A percentile compares a stretch with the other conserved stretches of the same genome.
Evolutionary conservation across 2,113 vertebrate species (phyloP).

Genomic region (Poeciliopsis retropinna): DNA sequence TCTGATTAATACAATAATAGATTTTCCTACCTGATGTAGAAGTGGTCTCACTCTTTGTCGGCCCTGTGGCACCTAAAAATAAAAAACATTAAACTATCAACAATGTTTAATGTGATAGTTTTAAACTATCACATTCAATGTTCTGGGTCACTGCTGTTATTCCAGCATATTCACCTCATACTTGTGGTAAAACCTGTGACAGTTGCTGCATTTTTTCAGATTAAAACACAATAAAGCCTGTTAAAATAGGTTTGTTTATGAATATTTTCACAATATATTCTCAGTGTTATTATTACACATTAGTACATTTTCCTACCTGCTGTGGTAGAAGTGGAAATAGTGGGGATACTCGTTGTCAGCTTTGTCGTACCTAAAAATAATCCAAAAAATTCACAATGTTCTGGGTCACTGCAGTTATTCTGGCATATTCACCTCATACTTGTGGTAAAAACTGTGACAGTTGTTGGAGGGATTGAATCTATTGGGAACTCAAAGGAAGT

Average conservation of each 20-base stretch:
- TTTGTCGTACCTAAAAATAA: background rate
- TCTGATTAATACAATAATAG: background rate
- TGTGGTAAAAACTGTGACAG: background rate
- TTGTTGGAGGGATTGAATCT: background rate
- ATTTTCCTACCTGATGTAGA: background rate
- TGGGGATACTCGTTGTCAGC: background rate
- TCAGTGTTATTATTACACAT: no score
- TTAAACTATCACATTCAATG: no score
- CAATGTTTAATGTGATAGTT: no score
- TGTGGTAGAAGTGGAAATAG: background rate
- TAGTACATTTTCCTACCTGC: background rate
- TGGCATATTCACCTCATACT: background rate
- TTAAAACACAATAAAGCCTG: no score
- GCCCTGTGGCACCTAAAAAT: background rate
- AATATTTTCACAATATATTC: no score
- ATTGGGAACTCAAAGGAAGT: background rate
- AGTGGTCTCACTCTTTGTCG: background rate
- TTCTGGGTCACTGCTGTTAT: background rate
- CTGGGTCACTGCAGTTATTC: background rate
- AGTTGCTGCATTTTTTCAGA: no score
- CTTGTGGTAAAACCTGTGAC: background rate
- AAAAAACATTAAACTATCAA: background rate
- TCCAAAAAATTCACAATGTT: background rate
- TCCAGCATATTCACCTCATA: background rate
- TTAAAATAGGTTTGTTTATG: no score